Base-by-base conservation (phyloP, 2,888 invertebrate genomes). In the Parasteatoda lunata region DNA sequence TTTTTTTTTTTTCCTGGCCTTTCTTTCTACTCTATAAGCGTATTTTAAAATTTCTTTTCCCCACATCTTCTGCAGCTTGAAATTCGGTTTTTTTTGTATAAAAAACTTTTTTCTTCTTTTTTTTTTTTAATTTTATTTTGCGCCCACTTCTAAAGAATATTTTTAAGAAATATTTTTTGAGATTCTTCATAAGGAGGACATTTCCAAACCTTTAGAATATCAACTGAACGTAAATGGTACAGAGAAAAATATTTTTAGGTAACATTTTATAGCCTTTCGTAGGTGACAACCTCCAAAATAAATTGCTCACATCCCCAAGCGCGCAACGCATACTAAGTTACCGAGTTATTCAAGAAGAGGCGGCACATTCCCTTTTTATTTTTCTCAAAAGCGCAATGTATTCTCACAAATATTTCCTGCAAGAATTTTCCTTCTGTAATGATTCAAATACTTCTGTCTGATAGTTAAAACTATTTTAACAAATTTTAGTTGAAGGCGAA, bases 1-100 rank as follows among this genome's bases (percentile, higher is more conserved):
- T 85, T 85, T 85, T 79, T 85, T 75, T 54, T 59, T 59, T 59
- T 54, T 4, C 59, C 9, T 59, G 59, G 59, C 9, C 9, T 9
- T 59, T 59, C 59, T 59, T 59, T 59, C 59, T 59, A 13, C 59
- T 13, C 6, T 59, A n/a, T 59, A 13, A 9, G 13, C 59, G 59
- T 59, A 59, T 59, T 8, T n/a, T 59, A 59, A 59, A 59, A 59
- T 59, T 59, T n/a, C 59, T 59, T 4, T 54, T 54, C 4, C 13
- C n/a, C n/a, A 3, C n/a, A 4, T 59, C 9, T 59, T 59, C 9
- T 59, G 13, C 3, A 59, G 11, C n/a, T n/a, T 7, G 59, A 59
- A 59, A 13, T 59, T 59, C 4, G 59, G 59, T 13, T 59, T 59
- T 59, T 7, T n/a, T 5, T 59, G 8, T 9, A 13, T 1, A 59